Evolutionary conservation across 1,140 invertebrate genomes (phyloP).

Genomic region (Drosophila grimshawi): DNA sequence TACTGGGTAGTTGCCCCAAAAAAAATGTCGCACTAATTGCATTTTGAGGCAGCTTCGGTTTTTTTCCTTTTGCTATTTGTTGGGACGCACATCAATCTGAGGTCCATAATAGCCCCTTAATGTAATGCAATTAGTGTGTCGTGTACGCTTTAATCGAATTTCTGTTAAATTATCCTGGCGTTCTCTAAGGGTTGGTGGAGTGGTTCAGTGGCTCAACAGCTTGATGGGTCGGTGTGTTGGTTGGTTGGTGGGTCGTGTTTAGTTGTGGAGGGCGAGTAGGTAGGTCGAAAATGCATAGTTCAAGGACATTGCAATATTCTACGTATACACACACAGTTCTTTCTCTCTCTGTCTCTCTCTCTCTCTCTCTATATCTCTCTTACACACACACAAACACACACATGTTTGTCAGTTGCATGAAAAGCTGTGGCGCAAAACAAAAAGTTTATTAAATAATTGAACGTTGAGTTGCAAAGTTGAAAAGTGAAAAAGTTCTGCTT

Average conservation of each 20-base stretch:
- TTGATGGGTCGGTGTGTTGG: slow-evolving; percentile 12
- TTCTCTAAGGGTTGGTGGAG: slow-evolving; percentile 30
- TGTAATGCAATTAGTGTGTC: slow-evolving; percentile 68
- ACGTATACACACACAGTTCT: slow-evolving; percentile 68
- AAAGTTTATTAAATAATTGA: slow-evolving; percentile 69
- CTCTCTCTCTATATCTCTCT: slow-evolving; percentile 17
- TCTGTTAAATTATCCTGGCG: slow-evolving; percentile 63
- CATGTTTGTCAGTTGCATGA: slow-evolving; percentile 26
- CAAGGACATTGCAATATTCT: slow-evolving; percentile 79
- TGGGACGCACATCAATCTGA: slow-evolving; percentile 41
- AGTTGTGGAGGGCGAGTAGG: slow-evolving; percentile 21
- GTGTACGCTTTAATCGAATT: slow-evolving; percentile 73
- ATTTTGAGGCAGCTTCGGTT: slow-evolving; percentile 27
- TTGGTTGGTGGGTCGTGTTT: slow-evolving; percentile 17
- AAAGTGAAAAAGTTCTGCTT: neutral
- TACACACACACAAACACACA: slow-evolving; percentile 19
- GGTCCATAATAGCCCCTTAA: slow-evolving; percentile 55
- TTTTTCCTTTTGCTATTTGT: slow-evolving; percentile 16
- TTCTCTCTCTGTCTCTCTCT: neutral
- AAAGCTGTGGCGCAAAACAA: slow-evolving; percentile 40
- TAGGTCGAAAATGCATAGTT: slow-evolving; percentile 74
- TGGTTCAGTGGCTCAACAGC: slow-evolving; percentile 32
- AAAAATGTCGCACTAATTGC: slow-evolving; percentile 63
- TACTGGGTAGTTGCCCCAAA: slow-evolving; percentile 26
- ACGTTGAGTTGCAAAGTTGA: slow-evolving; percentile 49